Base-by-base conservation (phyloP, 2,113 vertebrate species). In the Paradisaea rubra region DNA sequence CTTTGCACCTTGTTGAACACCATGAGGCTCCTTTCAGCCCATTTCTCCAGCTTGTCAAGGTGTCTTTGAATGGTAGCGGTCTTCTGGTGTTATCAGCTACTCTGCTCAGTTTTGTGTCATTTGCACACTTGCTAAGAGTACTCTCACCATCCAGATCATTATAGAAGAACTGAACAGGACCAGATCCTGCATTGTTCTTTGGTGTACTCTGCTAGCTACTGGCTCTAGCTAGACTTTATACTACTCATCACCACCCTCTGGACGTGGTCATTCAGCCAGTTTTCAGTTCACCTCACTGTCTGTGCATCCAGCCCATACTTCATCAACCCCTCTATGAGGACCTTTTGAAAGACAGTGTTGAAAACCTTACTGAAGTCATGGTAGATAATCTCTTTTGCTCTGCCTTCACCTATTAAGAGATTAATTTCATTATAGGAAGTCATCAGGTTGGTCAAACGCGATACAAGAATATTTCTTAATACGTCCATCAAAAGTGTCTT, bases 121-220 rank as follows among this genome's bases (percentile, higher is more conserved):
- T 53, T 64, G 10, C 0, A 13, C 10, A 23, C 15, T 44, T 73
- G 4, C 11, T 42, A 59, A 12, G 6, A 44, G 31, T 50, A 44
- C 2, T 2, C 12, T 61, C 37, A 42, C 11, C 33, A 56, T 35
- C 15, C 24, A 56, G 33, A 61, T 2, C 20, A 28, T 30, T 68
- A 39, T 72, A 65, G 53, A 65, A 21, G 37, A 83, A 14, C n/a
- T 35, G 37, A 39, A 23, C 15, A 21, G 35, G 20, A 39, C 27
- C 10, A 10, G n/a, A 39, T 4, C 4, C 9, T n/a, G 6, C 27
- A 16, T 7, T 30, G 6, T 15, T 22, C 2, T 0, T 22, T 87
- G 60, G 45, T 17, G 3, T 68, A 56, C 54, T 18, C 6, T 0
- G 0, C 22, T 64, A 50, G 35, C 21, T 73, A 39, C 13, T 31